phyloP scores from a whole-genome alignment of 1,140 invertebrate species.

The Phymorhynchus buccinoides region DNA sequence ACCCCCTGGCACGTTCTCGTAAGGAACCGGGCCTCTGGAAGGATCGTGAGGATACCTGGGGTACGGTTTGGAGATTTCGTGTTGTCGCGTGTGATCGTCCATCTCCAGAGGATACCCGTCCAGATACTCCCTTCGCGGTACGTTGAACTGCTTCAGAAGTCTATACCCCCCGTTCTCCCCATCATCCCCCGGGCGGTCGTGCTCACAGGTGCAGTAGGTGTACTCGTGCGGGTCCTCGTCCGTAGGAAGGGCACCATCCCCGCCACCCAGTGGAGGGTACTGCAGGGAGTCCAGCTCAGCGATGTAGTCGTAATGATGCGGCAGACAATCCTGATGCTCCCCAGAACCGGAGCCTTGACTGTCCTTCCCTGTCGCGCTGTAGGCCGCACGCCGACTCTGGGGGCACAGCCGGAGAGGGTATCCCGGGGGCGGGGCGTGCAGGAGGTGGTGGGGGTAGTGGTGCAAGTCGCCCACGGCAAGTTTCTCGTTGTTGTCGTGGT shows the following conservation, averaged over 20 bases:
- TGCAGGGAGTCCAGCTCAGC: too few relatives aligned
- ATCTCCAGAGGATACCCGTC: neutral
- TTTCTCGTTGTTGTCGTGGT: neutral
- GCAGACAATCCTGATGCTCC: too few relatives aligned
- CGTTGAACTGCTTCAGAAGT: neutral
- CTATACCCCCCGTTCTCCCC: neutral
- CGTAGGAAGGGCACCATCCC: neutral
- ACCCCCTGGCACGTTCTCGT: neutral
- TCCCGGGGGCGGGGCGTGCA: neutral
- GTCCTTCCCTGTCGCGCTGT: neutral
- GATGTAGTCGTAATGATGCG: conserved; percentile 27
- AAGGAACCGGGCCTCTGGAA: neutral
- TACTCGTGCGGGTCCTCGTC: neutral
- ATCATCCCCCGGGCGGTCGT: neutral
- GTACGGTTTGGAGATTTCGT: conserved; percentile 6
- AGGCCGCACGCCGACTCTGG: conserved; percentile 33
- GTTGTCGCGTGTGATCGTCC: neutral
- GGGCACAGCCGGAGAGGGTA: conserved; percentile 32
- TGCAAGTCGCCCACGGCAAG: neutral
- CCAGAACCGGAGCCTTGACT: neutral
- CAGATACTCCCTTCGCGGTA: neutral
- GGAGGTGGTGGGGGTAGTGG: neutral
- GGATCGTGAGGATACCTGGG: neutral
- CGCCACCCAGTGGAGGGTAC: neutral
- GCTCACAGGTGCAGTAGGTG: neutral